Evolutionary conservation across 1,140 invertebrate species (phyloP).

Genomic region (Ganaspis sp.): DNA sequence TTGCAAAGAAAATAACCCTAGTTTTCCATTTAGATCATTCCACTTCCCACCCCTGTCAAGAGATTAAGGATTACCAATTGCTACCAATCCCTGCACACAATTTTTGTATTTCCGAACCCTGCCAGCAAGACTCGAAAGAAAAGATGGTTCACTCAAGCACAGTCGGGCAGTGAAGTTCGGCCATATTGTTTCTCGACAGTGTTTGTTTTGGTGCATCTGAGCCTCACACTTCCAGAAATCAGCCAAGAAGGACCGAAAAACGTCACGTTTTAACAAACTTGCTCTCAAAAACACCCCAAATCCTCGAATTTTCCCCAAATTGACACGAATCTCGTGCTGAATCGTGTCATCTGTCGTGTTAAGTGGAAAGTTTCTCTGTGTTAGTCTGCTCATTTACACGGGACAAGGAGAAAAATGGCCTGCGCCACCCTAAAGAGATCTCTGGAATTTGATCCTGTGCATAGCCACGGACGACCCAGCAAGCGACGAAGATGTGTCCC

Average conservation of each 20-base stretch:
- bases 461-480: slow-evolving; percentile 85
- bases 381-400: slow-evolving; percentile 41
- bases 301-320: slow-evolving; percentile 35
- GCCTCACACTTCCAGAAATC: slow-evolving; percentile 38
- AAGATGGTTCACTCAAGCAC: slow-evolving; percentile 7
- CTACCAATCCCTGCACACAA: too few species aligned
- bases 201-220: slow-evolving; percentile 67
- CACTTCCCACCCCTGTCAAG: too few species aligned
- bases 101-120: background rate
- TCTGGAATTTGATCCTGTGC: slow-evolving; percentile 93
- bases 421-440: slow-evolving; percentile 96
- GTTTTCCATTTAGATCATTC: too few species aligned
- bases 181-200: slow-evolving; percentile 67
- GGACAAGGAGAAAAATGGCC: slow-evolving; percentile 84
- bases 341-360: background rate
- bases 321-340: background rate
- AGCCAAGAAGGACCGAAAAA: background rate
- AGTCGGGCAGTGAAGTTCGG: slow-evolving; percentile 42
- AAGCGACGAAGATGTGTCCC: slow-evolving; percentile 93
- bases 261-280: background rate
- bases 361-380: slow-evolving; percentile 37
- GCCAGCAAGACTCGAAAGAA: background rate
- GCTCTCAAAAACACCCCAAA: background rate
- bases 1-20: too few species aligned
- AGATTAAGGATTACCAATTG: too few species aligned